A percentile compares a stretch with the other conserved stretches of the same genome.
Conservation (phyloP, 2,113 vertebrate species). For the Scomber colias region DNA sequence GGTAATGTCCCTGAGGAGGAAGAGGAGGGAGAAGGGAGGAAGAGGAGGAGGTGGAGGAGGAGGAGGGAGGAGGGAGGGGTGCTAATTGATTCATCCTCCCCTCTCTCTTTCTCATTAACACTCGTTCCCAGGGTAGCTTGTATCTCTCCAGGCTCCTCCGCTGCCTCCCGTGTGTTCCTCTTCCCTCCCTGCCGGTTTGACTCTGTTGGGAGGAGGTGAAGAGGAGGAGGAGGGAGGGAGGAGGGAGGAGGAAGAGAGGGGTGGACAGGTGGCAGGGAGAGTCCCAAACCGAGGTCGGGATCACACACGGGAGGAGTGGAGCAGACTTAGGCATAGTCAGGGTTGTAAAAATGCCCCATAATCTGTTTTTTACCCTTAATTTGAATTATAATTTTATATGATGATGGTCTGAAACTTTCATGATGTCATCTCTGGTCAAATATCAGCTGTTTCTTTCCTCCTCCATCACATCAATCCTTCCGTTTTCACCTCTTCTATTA, state of each 20-base stretch:
- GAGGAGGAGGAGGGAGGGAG: too few species aligned
- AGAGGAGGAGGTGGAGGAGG: too few species aligned
- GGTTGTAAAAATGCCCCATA: too few species aligned
- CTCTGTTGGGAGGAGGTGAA: constrained; percentile 18
- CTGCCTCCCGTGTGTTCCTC: constrained; percentile 49
- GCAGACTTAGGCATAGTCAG: neutral
- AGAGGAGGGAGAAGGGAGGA: neutral
- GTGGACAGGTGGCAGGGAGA: constrained; percentile 65
- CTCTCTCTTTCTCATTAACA: constrained; percentile 78
- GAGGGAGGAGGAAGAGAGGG: too few species aligned
- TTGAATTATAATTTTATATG: too few species aligned
- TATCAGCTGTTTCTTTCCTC: too few species aligned
- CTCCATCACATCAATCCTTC: too few species aligned
- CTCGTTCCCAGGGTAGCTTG: constrained; percentile 71
- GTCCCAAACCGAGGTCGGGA: constrained; percentile 61
- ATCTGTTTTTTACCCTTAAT: too few species aligned
- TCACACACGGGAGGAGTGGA: constrained; percentile 10
- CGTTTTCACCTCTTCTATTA: too few species aligned
- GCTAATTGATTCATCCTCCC: constrained; percentile 85
- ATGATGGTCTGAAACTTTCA: too few species aligned
- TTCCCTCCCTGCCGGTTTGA: constrained; percentile 20
- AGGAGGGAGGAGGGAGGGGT: constrained; percentile 23
- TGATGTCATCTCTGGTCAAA: too few species aligned
- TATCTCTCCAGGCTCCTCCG: constrained; percentile 47
- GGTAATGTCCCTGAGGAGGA: constrained; percentile 76